Percentiles rank a stretch among this genome's conserved stretches.
phyloP scores from a whole-genome alignment of 1,140 invertebrate genomes.

The Propsilocerus akamusi region DNA sequence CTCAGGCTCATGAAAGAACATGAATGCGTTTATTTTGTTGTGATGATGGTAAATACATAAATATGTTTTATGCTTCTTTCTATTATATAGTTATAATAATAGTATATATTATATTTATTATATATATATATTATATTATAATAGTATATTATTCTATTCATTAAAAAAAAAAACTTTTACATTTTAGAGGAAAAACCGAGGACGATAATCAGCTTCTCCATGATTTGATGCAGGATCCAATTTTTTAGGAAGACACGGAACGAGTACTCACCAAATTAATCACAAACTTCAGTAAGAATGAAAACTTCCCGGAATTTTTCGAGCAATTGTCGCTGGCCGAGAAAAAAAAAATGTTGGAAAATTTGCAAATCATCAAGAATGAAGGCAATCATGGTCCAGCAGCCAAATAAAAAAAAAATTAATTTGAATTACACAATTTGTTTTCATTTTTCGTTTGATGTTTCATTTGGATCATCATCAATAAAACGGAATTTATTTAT shows the following conservation, averaged over 20 bases:
- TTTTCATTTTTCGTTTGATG: too few relatives aligned
- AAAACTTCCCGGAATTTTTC: conserved; percentile 32
- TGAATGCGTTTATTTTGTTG: conserved; percentile 10
- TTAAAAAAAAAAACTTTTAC: conserved; percentile 17
- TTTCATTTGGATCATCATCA: too few relatives aligned
- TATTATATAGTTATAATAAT: too few relatives aligned
- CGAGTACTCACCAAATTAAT: conserved; percentile 40
- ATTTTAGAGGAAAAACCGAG: conserved; percentile 8
- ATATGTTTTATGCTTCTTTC: conserved; percentile 19
- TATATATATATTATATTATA: too few relatives aligned
- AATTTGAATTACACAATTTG: too few relatives aligned
- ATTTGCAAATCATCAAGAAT: too few relatives aligned
- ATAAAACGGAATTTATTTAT: too few relatives aligned
- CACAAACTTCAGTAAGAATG: conserved; percentile 35
- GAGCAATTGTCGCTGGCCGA: conserved; percentile 34
- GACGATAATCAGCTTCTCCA: conserved; percentile 32
- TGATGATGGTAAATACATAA: too few relatives aligned
- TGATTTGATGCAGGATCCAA: conserved; percentile 33
- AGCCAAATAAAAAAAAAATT: too few relatives aligned
- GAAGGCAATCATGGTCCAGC: too few relatives aligned
- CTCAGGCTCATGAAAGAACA: conserved; percentile 11
- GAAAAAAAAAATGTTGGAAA: conserved; percentile 25
- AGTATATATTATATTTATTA: too few relatives aligned
- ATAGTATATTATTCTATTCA: conserved; percentile 9
- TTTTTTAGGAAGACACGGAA: conserved; percentile 37